Conservation (phyloP, 2,797 vertebrate species). For the Ctenochaetus hawaiiensis region DNA sequence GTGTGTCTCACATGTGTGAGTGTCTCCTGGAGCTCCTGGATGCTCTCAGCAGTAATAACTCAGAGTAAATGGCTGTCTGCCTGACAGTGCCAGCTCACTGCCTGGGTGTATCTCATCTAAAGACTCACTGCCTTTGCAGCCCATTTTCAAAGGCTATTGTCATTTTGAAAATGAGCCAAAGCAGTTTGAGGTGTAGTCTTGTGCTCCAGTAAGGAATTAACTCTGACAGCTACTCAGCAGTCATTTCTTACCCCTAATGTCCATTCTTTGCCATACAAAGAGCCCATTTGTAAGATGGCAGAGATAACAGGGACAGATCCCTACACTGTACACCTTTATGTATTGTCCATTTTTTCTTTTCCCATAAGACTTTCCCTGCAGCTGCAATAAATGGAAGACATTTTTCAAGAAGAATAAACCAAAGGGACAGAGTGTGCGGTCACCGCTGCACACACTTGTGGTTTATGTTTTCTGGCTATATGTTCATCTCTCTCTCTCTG, state of each 20-base stretch:
- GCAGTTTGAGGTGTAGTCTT: slow-evolving; percentile 61
- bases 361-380: slow-evolving; percentile 34
- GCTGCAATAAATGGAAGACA: slow-evolving; percentile 21
- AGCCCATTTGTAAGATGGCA: slow-evolving; percentile 13
- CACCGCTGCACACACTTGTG: neutral
- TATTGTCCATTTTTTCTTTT: slow-evolving; percentile 54
- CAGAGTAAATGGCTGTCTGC: slow-evolving; percentile 68
- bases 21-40: slow-evolving; percentile 61
- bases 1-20: neutral
- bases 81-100: slow-evolving; percentile 61
- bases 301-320: slow-evolving; percentile 26
- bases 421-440: neutral
- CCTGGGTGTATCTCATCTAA: slow-evolving; percentile 67
- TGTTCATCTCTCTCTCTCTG: slow-evolving; percentile 1
- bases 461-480: slow-evolving; percentile 16
- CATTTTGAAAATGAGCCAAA: slow-evolving; percentile 71
- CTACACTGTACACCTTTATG: slow-evolving; percentile 20
- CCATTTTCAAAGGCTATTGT: slow-evolving; percentile 69
- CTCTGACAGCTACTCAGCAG: slow-evolving; percentile 40
- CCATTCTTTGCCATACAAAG: slow-evolving; percentile 37
- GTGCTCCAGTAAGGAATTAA: slow-evolving; percentile 46
- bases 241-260: slow-evolving; percentile 42
- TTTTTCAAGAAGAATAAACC: slow-evolving; percentile 12
- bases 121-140: slow-evolving; percentile 61
- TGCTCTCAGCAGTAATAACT: slow-evolving; percentile 78